A percentile compares a stretch with the other conserved stretches of the same genome.
phyloP scores from a whole-genome alignment of 2,113 vertebrate genomes.

The Misgurnus anguillicaudatus region DNA sequence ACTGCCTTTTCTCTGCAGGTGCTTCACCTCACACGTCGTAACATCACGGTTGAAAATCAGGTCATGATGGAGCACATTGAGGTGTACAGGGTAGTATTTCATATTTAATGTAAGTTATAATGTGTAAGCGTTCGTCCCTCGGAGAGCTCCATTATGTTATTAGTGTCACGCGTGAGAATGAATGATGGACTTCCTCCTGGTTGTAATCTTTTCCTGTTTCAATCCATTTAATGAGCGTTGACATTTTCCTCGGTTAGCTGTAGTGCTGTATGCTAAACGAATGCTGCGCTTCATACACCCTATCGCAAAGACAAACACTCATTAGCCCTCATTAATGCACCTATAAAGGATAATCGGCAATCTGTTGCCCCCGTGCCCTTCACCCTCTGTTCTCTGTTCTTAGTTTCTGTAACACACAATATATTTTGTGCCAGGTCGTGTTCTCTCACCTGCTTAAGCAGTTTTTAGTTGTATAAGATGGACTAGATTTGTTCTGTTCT shows the following conservation, averaged over 20 bases:
- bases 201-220: constrained; percentile 58
- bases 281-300: constrained; percentile 21
- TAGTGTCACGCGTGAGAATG: constrained; percentile 36
- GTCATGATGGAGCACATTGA: constrained; percentile 38
- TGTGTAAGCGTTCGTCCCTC: constrained; percentile 26
- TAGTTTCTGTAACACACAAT: background rate
- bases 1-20: background rate
- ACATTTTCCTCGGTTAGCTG: constrained; percentile 62
- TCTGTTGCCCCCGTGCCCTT: constrained; percentile 1
- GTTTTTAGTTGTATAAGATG: too few species aligned
- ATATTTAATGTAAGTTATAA: constrained; percentile 52
- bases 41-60: constrained; percentile 41
- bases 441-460: too few species aligned
- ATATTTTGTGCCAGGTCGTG: too few species aligned
- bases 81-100: constrained; percentile 43
- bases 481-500: too few species aligned
- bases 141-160: constrained; percentile 48
- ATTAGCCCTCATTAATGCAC: constrained; percentile 67
- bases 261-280: constrained; percentile 60
- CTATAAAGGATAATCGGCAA: constrained; percentile 62
- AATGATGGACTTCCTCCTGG: constrained; percentile 55
- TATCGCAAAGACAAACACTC: constrained; percentile 65
- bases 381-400: background rate
- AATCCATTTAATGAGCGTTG: constrained; percentile 72
- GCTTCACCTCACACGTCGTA: constrained; percentile 29